Evolutionary conservation across 2,113 vertebrate species (phyloP), one percentile per base, ranked within the genome.

Genomic region (Phasianus colchicus): DNA sequence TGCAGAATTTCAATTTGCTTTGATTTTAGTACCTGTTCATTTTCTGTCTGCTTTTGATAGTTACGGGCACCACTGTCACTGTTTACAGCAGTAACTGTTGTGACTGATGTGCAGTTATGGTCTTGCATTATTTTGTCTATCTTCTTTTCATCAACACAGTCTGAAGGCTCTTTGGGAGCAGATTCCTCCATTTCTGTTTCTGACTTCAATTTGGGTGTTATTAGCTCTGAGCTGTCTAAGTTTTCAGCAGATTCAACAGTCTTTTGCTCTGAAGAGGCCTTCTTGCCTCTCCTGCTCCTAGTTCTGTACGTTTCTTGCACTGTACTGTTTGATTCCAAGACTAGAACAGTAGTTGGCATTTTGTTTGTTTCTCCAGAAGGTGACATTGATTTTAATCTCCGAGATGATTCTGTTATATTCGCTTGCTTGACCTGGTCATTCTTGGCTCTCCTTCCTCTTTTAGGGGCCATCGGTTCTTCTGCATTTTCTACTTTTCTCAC

Each of bases 261-360:
- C 48, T 83, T 89, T 45, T 43, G 63, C 43, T 91, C 89, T 32
- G 79, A 7, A 36, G 61, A 58, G 50, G 15, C 24, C 5, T 76
- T 89, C 86, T 34, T 88, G 38, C 82, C 81, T 72, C 92, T 91
- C 63, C 73, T 93, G 66, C 9, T 92, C n/a, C 89, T 94, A 27
- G 43, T 18, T 42, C 60, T 88, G 5, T 7, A 74, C 42, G 38
- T 11, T 89, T 60, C 64, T 54, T 32, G 32, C 20, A 38, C 36
- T 74, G 72, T 8, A 27, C 52, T 38, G 30, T 34, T 91, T 42
- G 36, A 24, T 61, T 61, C 85, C 50, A 54, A 5, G n/a, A 16
- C 76, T n/a, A 34, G 36, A 80, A 83, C 81, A 76, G n/a, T 7
- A 55, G 52, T 25, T 4, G 36, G 58, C 7, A 6, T 40, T 82